Conservation (phyloP, 2,888 invertebrate genomes). For the Agrypnus murinus region DNA sequence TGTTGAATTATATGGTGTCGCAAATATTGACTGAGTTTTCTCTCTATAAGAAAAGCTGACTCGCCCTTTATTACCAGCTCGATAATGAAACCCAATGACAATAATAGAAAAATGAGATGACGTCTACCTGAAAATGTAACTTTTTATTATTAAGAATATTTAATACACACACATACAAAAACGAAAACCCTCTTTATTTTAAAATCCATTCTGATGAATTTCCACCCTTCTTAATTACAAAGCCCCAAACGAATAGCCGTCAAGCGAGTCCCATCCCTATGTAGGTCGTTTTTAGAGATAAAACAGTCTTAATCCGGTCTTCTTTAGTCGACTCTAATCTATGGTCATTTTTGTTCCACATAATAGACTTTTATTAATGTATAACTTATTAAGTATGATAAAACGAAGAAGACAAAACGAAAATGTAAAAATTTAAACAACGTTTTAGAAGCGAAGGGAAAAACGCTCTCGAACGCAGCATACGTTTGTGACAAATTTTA, state of each 20-base stretch:
- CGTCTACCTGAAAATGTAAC: not conserved
- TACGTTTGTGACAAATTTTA: slow-evolving; percentile 68
- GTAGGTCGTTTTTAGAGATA: slow-evolving; percentile 36
- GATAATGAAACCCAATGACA: not conserved
- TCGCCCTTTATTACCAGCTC: not conserved
- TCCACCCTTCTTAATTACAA: slow-evolving; percentile 70
- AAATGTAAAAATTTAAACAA: slow-evolving; percentile 14
- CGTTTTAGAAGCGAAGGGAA: slow-evolving; percentile 9
- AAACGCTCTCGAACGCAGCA: slow-evolving; percentile 53
- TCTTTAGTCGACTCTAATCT: slow-evolving; percentile 53
- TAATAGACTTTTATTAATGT: slow-evolving; percentile 58
- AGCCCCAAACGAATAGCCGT: slow-evolving; percentile 45
- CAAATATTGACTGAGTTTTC: slow-evolving; percentile 62
- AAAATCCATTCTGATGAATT: slow-evolving; percentile 70
- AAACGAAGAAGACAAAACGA: slow-evolving; percentile 28
- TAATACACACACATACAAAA: slow-evolving; percentile 52
- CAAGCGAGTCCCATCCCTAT: slow-evolving; percentile 29
- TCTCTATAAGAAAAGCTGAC: slow-evolving; percentile 42
- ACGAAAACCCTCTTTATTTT: slow-evolving; percentile 66
- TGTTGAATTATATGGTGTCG: slow-evolving; percentile 61
- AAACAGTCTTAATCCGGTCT: slow-evolving; percentile 45
- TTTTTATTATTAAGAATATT: slow-evolving; percentile 2
- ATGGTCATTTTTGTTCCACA: slow-evolving; percentile 56
- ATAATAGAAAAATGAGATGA: slow-evolving; percentile 2
- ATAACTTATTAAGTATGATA: slow-evolving; percentile 43